Percentiles rank a stretch among this genome's conserved stretches.
These are phyloP conservation scores for Caenorhabditis remanei DNA, from an alignment of 1,140 invertebrate species.

Conservation along the genomic window DNA sequence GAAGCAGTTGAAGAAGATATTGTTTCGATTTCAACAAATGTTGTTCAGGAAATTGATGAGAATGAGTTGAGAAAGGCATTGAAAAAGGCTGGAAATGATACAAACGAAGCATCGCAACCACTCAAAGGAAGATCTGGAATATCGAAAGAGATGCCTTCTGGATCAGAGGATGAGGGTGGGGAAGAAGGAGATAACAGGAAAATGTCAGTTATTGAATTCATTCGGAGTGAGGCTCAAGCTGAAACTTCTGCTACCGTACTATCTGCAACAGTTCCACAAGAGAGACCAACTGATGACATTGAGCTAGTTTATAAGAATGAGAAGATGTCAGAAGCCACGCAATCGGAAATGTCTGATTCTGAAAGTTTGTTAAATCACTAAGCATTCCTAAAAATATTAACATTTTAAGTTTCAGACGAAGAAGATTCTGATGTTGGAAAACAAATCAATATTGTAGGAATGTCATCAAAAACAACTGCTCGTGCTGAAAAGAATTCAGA, in stretches of 20 bases:
- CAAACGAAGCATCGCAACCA: neutral
- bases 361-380: neutral
- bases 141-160: slow-evolving; percentile 34
- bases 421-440: slow-evolving; percentile 23
- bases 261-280: neutral
- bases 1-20: slow-evolving; percentile 38
- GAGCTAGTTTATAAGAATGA: slow-evolving; percentile 10
- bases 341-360: slow-evolving; percentile 42
- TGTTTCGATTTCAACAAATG: slow-evolving; percentile 28
- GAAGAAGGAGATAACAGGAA: slow-evolving; percentile 25
- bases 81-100: slow-evolving; percentile 25
- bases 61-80: slow-evolving; percentile 35
- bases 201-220: slow-evolving; percentile 42
- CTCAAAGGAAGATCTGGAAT: slow-evolving; percentile 38
- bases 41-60: slow-evolving; percentile 32
- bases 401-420: slow-evolving; percentile 5
- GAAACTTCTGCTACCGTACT: slow-evolving; percentile 6
- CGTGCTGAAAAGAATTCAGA: neutral
- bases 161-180: neutral
- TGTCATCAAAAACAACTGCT: slow-evolving; percentile 38
- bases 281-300: neutral
- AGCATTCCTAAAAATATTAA: neutral
- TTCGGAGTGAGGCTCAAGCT: slow-evolving; percentile 20
- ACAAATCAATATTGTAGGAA: slow-evolving; percentile 9
- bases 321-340: slow-evolving; percentile 33